These are phyloP conservation scores for Perccottus glenii DNA, from an alignment of 2,113 vertebrate genomes.

Conservation along the genomic window DNA sequence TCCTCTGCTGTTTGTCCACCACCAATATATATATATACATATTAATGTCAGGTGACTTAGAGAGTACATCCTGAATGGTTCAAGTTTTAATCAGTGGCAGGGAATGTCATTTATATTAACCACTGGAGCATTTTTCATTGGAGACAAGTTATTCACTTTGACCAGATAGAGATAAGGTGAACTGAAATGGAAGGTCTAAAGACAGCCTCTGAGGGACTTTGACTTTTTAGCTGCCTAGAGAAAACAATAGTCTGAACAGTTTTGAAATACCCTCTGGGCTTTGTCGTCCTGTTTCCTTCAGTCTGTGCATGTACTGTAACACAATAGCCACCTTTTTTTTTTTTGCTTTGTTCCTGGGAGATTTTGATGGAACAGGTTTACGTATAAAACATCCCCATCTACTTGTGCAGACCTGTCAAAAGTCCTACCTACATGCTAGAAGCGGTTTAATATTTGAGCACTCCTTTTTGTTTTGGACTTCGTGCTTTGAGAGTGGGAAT, in stretches of 20 bases:
- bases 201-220: too few species aligned
- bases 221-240: too few species aligned
- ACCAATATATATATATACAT: too few species aligned
- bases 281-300: background rate
- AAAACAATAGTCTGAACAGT: background rate
- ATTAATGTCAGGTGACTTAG: too few species aligned
- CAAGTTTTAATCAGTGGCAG: too few species aligned
- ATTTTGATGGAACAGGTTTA: background rate
- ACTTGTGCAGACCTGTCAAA: background rate
- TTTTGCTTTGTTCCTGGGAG: background rate
- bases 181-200: too few species aligned
- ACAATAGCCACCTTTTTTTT: background rate
- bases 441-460: constrained; percentile 15
- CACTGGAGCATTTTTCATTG: too few species aligned
- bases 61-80: too few species aligned
- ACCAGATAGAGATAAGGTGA: too few species aligned
- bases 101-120: too few species aligned
- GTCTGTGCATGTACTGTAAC: background rate
- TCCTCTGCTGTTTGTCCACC: too few species aligned
- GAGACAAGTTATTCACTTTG: too few species aligned
- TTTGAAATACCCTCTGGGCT: background rate
- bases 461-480: constrained; percentile 8
- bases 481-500: constrained; percentile 28
- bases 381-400: background rate
- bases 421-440: constrained; percentile 9